A percentile compares a stretch with the other conserved stretches of the same genome.
Conservation (phyloP, 2,797 vertebrate species). For the Lemur catta region DNA sequence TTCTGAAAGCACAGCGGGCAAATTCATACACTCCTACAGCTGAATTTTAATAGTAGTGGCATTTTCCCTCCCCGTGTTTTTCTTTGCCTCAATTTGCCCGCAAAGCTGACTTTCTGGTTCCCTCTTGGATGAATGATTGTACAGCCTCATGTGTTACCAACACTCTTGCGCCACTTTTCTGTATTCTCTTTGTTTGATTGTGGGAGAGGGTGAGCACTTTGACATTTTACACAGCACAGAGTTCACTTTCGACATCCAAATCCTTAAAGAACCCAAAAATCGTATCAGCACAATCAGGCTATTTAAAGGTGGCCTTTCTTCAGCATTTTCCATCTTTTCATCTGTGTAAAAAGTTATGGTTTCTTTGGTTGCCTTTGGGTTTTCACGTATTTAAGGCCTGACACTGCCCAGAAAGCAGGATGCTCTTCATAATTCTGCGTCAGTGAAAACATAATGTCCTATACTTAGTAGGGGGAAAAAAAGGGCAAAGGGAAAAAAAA, state of each 20-base stretch:
- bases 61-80: constrained; percentile 29
- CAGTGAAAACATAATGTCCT: constrained; percentile 86
- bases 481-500: constrained; percentile 48
- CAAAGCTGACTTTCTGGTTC: constrained; percentile 51
- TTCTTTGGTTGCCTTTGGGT: constrained; percentile 72
- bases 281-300: constrained; percentile 51
- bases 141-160: constrained; percentile 46
- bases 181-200: constrained; percentile 62
- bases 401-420: constrained; percentile 75
- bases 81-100: neutral
- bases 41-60: neutral
- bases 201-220: constrained; percentile 61
- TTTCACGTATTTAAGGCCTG: constrained; percentile 62
- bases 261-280: constrained; percentile 40
- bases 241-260: constrained; percentile 61
- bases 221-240: constrained; percentile 71
- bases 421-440: constrained; percentile 83
- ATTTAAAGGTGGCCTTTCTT: constrained; percentile 60
- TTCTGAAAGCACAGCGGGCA: neutral
- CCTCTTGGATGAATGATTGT: constrained; percentile 37
- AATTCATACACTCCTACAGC: neutral
- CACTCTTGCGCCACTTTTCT: neutral
- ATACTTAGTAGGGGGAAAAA: constrained; percentile 76
- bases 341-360: constrained; percentile 31
- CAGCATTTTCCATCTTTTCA: constrained; percentile 55